Percentiles rank a stretch among this genome's conserved stretches.
Evolutionary conservation across 1,140 invertebrate genomes (phyloP).

Genomic region (Parapsyche elsis): DNA sequence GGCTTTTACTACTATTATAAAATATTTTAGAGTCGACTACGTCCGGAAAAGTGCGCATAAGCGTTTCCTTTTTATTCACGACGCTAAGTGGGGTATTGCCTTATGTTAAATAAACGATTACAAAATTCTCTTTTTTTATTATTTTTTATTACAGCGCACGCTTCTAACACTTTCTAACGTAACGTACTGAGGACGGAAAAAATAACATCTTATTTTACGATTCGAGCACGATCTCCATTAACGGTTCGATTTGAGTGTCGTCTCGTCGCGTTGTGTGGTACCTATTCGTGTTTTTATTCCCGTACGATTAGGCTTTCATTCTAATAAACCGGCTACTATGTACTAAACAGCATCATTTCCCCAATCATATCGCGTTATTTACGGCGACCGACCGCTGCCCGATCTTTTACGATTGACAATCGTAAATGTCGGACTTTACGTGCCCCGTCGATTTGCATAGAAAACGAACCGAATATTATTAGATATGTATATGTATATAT

Average conservation of each 20-base stretch:
- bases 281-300: too few relatives aligned
- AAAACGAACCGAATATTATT: not conserved
- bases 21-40: conserved; percentile 1
- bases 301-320: too few relatives aligned
- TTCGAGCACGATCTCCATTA: conserved; percentile 33
- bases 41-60: not conserved
- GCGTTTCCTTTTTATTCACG: conserved; percentile 17
- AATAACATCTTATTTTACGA: conserved; percentile 32
- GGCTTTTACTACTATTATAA: conserved; percentile 4
- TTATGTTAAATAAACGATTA: conserved; percentile 17
- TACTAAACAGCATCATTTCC: not conserved
- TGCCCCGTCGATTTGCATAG: not conserved
- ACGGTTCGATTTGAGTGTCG: not conserved
- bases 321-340: too few relatives aligned
- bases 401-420: conserved; percentile 13
- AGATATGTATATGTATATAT: too few relatives aligned
- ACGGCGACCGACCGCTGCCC: not conserved
- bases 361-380: conserved; percentile 37
- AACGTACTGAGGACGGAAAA: not conserved
- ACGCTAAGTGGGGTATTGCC: conserved; percentile 6
- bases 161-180: not conserved
- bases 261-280: too few relatives aligned
- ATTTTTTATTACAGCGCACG: not conserved
- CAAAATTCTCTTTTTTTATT: not conserved
- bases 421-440: conserved; percentile 9